Conservation (phyloP, 1,140 invertebrate species). For the Diabrotica undecimpunctata region DNA sequence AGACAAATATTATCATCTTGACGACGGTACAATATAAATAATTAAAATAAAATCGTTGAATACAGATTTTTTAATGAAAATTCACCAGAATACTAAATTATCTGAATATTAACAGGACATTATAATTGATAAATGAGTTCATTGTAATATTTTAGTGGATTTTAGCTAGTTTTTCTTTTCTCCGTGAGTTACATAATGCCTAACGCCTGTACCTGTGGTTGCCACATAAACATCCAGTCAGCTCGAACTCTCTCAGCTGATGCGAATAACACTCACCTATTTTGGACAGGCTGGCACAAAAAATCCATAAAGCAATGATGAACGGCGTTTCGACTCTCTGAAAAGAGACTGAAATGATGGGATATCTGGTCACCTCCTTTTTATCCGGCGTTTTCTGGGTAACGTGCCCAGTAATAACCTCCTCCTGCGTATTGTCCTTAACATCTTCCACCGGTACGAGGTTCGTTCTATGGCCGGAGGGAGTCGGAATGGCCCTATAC, state of each 20-base stretch:
- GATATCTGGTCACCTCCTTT: slow-evolving; percentile 54
- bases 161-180: no score
- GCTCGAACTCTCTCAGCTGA: background rate
- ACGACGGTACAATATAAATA: no score
- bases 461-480: slow-evolving; percentile 27
- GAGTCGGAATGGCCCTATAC: slow-evolving; percentile 26
- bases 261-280: slow-evolving; percentile 68
- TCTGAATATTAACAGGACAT: no score
- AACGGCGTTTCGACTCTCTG: slow-evolving; percentile 85
- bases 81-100: no score
- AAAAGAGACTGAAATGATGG: slow-evolving; percentile 80
- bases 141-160: no score
- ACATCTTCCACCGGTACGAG: slow-evolving; percentile 15
- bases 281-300: slow-evolving; percentile 90
- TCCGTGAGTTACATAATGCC: no score
- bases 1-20: no score
- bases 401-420: slow-evolving; percentile 22
- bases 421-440: slow-evolving; percentile 6
- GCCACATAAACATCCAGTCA: no score
- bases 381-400: slow-evolving; percentile 33
- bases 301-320: slow-evolving; percentile 91
- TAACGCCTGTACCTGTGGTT: no score
- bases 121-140: no score
- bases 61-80: no score
- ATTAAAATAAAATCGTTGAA: no score